Evolutionary conservation across 2,888 invertebrate species (phyloP), one percentile per base, ranked within the genome.

Genomic region (Apotomis betuletana): DNA sequence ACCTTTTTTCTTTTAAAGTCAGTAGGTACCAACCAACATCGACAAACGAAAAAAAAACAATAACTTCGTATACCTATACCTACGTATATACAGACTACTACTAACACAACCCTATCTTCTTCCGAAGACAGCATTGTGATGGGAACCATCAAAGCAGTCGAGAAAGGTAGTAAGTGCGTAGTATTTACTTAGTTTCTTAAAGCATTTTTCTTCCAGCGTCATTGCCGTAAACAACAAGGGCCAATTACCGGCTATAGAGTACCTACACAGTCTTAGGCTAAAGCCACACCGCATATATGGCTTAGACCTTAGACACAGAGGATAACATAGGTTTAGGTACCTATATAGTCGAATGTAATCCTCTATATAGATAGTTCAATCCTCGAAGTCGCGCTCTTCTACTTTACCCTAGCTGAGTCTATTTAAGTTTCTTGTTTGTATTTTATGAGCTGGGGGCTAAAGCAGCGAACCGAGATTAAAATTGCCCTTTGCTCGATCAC

Each of bases 161-260:
- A 49, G 49, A 49, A 49, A 49, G 49, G 49, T 8, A 8, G 49
- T 49, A 49, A 49, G 9, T 49, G 49, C 9, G 41, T 6, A 10
- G 49, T 49, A 2, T 49, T 4, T 49, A 8, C 3, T 8, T 49
- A 49, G 6, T 4, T 49, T 49, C 9, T 9, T 9, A 49, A 49
- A 49, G 49, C 8, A 0, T 49, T 49, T 49, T 49, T 49, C 49
- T 49, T 49, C 49, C 10, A 49, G 8, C 10, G 49, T 9, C 6
- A 10, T 49, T 49, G 49, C 49, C 49, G 49, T 44, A 61, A 69
- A 69, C 68, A 44, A 61, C 44, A 44, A 49, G 51, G 58, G 15
- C 67, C 58, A 38, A 51, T 51, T 59, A 59, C 61, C 9, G 49
- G 49, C 49, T 1, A 12, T 10, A 5, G 9, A 49, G 9, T 10